Percentiles rank a stretch among this genome's conserved stretches.
Evolutionary conservation across 37 sponge, comb jelly and placozoan genomes (phyloP).

Genomic region (Agelas oroides): DNA sequence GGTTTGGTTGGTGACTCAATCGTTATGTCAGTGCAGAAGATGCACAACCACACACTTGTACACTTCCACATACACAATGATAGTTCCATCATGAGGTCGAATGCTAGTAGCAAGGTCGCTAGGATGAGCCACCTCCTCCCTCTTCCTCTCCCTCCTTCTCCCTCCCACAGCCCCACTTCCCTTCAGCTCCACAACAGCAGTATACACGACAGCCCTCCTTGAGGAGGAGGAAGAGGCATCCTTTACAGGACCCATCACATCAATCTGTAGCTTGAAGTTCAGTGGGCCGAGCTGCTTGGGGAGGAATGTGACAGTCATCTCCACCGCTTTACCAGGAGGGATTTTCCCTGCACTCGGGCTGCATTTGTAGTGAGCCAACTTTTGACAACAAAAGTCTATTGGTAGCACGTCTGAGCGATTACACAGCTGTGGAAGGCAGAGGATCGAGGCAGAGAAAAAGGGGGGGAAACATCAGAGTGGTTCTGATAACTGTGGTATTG

Average conservation of each 20-base stretch:
- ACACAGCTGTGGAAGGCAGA: constrained; percentile 11
- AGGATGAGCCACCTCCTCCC: constrained; percentile 22
- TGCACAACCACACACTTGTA: too few species aligned
- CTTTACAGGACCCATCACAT: constrained; percentile 17
- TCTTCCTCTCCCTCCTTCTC: not conserved
- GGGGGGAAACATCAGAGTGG: too few species aligned
- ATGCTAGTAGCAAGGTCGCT: constrained; percentile 69
- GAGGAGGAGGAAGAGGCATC: not conserved
- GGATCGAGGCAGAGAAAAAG: not conserved
- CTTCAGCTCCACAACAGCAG: constrained; percentile 12
- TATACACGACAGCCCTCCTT: not conserved
- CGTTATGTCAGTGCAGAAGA: too few species aligned
- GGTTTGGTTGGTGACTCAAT: too few species aligned
- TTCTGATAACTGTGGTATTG: too few species aligned
- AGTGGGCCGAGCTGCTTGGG: constrained; percentile 71
- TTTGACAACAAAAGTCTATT: constrained; percentile 11
- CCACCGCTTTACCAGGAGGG: constrained; percentile 1
- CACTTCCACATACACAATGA: constrained; percentile 4
- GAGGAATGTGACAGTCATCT: constrained; percentile 29
- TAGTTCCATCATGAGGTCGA: constrained; percentile 61
- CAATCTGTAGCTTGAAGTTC: constrained; percentile 35
- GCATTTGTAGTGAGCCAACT: constrained; percentile 64
- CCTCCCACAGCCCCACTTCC: not conserved
- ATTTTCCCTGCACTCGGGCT: constrained; percentile 47
- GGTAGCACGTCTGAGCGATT: constrained; percentile 70